Conservation (phyloP, 2,113 vertebrate genomes). For the Riparia riparia region DNA sequence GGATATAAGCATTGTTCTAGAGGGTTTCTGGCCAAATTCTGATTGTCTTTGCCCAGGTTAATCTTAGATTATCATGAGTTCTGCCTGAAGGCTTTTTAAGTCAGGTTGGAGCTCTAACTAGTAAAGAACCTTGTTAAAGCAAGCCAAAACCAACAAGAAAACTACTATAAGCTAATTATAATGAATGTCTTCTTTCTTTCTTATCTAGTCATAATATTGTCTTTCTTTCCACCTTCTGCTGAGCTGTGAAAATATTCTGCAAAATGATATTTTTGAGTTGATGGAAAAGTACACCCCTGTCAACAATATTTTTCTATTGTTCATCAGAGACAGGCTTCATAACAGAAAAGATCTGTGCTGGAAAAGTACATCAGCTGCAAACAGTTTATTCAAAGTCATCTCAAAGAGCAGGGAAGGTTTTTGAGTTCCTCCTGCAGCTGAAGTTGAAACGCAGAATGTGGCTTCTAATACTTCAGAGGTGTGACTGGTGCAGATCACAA, state of each 20-base stretch:
- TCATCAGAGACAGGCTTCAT: constrained; percentile 35
- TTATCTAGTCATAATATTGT: constrained; percentile 10
- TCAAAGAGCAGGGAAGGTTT: background rate
- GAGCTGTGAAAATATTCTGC: constrained; percentile 53
- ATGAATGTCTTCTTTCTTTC: constrained; percentile 16
- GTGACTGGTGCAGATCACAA: background rate
- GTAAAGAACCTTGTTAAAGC: background rate
- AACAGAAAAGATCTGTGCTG: background rate
- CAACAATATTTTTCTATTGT: constrained; percentile 31
- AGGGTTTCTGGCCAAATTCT: background rate
- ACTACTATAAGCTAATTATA: background rate
- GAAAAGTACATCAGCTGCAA: background rate
- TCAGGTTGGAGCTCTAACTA: background rate
- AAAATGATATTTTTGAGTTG: constrained; percentile 26
- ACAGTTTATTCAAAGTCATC: constrained; percentile 1
- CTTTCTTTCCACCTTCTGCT: constrained; percentile 40
- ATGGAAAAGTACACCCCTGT: constrained; percentile 41
- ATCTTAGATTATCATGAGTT: background rate
- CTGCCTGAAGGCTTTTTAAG: background rate
- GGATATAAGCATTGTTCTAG: background rate
- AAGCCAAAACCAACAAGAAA: background rate
- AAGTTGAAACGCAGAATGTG: background rate
- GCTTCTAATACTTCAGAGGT: background rate
- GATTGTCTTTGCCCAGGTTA: background rate
- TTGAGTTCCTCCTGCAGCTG: background rate